Evolutionary conservation across 53 echinoderm and acorn worm genomes (phyloP).

Genomic region (Luidia sarsii): DNA sequence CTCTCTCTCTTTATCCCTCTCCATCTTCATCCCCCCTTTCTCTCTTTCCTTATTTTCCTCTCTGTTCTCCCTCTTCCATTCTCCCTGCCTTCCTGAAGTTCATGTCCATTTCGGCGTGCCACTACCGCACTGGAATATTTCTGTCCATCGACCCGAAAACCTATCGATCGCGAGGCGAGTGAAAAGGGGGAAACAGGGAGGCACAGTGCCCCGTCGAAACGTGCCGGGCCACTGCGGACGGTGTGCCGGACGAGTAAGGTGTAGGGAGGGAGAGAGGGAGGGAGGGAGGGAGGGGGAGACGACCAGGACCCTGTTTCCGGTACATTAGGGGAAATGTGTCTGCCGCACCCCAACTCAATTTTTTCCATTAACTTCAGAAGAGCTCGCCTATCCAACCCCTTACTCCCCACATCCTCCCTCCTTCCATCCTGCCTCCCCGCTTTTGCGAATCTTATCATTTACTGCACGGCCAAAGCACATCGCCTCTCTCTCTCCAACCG

Average conservation of each 20-base stretch:
- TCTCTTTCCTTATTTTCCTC: no score
- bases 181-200: neutral
- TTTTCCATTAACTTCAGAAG: neutral
- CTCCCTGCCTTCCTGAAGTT: no score
- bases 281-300: neutral
- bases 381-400: neutral
- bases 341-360: conserved; percentile 1
- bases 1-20: no score
- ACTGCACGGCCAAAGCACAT: neutral
- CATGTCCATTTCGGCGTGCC: no score
- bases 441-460: neutral
- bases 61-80: neutral
- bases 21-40: no score
- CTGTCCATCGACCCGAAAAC: conserved; percentile 1
- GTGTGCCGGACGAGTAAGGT: no score
- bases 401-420: neutral
- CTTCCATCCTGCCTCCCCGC: neutral
- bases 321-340: conserved; percentile 39
- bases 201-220: neutral
- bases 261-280: no score
- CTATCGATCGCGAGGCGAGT: conserved; percentile 29
- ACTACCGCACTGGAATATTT: no score
- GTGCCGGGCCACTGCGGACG: conserved; percentile 31
- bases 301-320: conserved; percentile 25
- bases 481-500: neutral